phyloP scores from a whole-genome alignment of 2,113 vertebrate species.

The Todiramphus chloris region DNA sequence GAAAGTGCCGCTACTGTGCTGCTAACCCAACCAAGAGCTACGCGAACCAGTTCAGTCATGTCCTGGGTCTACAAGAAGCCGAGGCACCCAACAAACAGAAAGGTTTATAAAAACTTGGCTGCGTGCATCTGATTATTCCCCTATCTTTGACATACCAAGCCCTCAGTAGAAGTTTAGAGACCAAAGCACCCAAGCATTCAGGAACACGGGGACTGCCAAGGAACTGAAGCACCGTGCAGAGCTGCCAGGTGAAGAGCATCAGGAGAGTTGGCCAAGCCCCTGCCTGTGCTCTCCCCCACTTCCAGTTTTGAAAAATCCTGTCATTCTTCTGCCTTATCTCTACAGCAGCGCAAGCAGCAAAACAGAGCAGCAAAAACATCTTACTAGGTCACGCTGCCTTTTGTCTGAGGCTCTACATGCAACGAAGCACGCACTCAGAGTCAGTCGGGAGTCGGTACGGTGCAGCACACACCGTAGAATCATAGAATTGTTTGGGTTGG shows the following conservation, averaged over 20 bases:
- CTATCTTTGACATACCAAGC: neutral
- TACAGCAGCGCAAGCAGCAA: neutral
- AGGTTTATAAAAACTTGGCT: neutral
- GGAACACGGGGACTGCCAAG: neutral
- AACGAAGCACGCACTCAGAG: neutral
- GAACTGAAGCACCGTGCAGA: fast-evolving
- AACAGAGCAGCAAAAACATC: neutral
- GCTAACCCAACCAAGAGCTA: neutral
- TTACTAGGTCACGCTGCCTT: neutral
- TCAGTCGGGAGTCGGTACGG: neutral
- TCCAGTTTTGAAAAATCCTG: neutral
- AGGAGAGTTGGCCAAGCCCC: neutral
- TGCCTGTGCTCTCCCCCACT: neutral
- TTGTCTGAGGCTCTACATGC: neutral
- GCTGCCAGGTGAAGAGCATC: neutral
- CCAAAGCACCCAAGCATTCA: neutral
- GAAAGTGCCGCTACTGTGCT: neutral
- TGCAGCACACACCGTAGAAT: neutral
- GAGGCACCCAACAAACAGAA: neutral
- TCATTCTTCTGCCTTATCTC: neutral
- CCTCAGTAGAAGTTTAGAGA: neutral
- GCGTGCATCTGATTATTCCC: neutral
- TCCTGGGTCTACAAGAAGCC: fast-evolving
- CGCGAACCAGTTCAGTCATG: neutral
- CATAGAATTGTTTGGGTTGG: neutral